A percentile compares a stretch with the other conserved stretches of the same genome.
Evolutionary conservation across 2,888 invertebrate genomes (phyloP).

Genomic region (Hanleya hanleyi): DNA sequence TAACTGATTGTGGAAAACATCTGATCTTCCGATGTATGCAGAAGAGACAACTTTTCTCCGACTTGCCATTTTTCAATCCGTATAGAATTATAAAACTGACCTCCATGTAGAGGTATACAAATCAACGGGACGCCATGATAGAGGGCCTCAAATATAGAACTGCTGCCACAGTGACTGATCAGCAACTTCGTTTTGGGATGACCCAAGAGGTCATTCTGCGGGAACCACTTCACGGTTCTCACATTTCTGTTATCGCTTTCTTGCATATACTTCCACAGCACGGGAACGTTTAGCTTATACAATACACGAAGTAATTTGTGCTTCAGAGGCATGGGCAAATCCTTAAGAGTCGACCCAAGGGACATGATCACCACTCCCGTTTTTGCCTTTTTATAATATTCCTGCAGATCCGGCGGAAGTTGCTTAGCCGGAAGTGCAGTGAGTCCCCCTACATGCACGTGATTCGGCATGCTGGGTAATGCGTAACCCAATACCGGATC

Average conservation of each 20-base stretch:
- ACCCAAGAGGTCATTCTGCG: conserved; percentile 47
- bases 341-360: conserved; percentile 35
- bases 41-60: conserved; percentile 39
- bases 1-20: conserved; percentile 32
- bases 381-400: conserved; percentile 34
- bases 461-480: conserved; percentile 39
- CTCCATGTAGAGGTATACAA: conserved; percentile 43
- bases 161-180: conserved; percentile 51
- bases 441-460: conserved; percentile 42
- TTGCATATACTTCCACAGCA: conserved; percentile 27
- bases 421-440: conserved; percentile 37
- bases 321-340: conserved; percentile 15
- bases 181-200: conserved; percentile 44
- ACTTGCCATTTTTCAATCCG: conserved; percentile 29
- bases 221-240: conserved; percentile 41
- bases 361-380: conserved; percentile 44
- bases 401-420: conserved; percentile 35
- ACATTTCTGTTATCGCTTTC: conserved; percentile 33
- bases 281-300: not conserved
- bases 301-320: not conserved
- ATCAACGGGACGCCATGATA: conserved; percentile 53
- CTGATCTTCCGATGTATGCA: conserved; percentile 22
- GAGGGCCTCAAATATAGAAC: conserved; percentile 50
- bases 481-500: conserved; percentile 45
- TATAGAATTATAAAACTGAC: conserved; percentile 38